Base-by-base conservation (phyloP, 1,140 invertebrate genomes). In the Ostrea denselamellosa region DNA sequence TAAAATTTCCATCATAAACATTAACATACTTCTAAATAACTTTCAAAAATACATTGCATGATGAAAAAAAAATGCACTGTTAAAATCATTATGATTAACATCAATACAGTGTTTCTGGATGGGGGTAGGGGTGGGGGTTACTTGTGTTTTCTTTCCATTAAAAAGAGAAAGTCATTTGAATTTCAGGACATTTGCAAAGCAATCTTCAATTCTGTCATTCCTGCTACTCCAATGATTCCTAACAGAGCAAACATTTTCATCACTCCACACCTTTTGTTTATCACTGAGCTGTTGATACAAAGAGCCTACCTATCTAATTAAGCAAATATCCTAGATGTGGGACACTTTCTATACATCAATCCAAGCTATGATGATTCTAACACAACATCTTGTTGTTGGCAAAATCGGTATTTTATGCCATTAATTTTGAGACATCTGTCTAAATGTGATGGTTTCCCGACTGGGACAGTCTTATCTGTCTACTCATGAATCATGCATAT, bases 371-470 rank as follows among this genome's bases (percentile, higher is more conserved):
- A 28, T 5, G 22, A 77, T 77, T 77, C 22, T 25, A 77, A 10
- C 68, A 10, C 14, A 34, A 28, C 68, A 28, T 77, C 22, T 77
- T 34, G 68, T 71, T 71, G 65, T 77, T 77, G 68, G 68, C 28
- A 77, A 77, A 77, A 77, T 77, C 9, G 68, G 68, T 77, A 77
- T 77, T 77, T 77, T 25, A 77, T 77, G 68, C 28, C 68, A 77
- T 77, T 77, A 77, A 77, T 77, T 77, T 77, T 77, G 68, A 8
- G 68, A 77, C 68, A 77, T 77, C 68, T 77, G 68, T 77, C 68
- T 77, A 77, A 77, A 77, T 77, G 68, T 77, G 68, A 77, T 77
- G 68, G 68, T 77, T 77, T 77, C 25, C 68, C 25, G 68, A 77
- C 68, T 77, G 68, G 9, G 68, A 77, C 34, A 14, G 22, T 77